Base-by-base conservation (phyloP, 2,113 vertebrate genomes). In the Urocitellus parryii region DNA sequence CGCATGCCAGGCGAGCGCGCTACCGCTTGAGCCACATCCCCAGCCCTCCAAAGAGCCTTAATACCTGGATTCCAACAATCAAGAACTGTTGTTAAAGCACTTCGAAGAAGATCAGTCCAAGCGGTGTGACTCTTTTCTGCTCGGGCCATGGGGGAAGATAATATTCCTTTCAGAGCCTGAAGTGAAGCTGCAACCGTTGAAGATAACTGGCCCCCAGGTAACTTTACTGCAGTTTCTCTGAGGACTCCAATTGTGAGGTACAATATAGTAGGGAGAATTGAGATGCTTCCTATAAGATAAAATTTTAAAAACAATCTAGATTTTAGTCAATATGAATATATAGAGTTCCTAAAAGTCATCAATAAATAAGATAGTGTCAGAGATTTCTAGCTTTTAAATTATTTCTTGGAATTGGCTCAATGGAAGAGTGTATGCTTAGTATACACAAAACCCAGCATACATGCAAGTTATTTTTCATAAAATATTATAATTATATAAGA, bases 181-280 rank as follows among this genome's bases (percentile, higher is more conserved):
- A 99, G 97, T 48, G 98, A 98, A 45, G 99, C 99, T 95, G 99
- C 98, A 37, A 98, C 98, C 0, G 99, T 98, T 83, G 98, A 63
- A 34, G 98, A 97, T 68, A 98, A 91, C 37, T 97, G 98, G 39
- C 97, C 98, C 73, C 97, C 98, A 70, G 0, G 89, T 34, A 98
- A 95, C 93, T 97, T 98, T 92, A 98, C 98, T 94, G 99, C 98
- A 32, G 99, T 98, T 97, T 99, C 99, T 97, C 99, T 98, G 85
- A 99, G 98, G 68, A 99, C 99, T 68, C 99, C 99, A 95, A 99
- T 98, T 91, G 99, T 99, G 92, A 99, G 98, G 98, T 99, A 99
- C 82, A 99, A 98, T 96, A 99, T 97, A 11, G 99, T 99, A 85
- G 99, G 99, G 42, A 99, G 99, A 97, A 99, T 95, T 39, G 99